Base-by-base conservation (phyloP, 92 coral and sea anemone genomes). In the Umimayanthus kanabou region DNA sequence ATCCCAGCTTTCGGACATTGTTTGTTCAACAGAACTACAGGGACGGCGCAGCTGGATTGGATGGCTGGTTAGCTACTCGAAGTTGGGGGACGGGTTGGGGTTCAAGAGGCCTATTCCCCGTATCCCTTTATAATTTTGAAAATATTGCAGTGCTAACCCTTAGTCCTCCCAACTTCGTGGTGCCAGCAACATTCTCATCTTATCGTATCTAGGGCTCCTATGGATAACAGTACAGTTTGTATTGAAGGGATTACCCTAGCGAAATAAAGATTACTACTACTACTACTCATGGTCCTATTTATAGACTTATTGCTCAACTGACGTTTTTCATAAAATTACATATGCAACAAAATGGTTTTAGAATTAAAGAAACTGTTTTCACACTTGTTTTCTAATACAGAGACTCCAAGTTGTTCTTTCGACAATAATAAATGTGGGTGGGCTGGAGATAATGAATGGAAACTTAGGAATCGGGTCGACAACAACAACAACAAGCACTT, bases 381-480 rank as follows among this genome's bases (percentile, higher is more conserved):
- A 42, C 64, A n/a, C 64, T 77, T 80, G 16, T 29, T 72, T 22
- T 72, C 18, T 33, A 39, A 73, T 39, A 75, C 53, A 88, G 91
- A 18, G 40, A 88, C 40, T 75, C 83, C 88, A 43, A 88, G 88
- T 53, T 90, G 92, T 53, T 82, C 80, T 11, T 90, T 90, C 55
- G 75, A 61, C 53, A 43, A 72, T 18, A 65, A 45, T 16, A 90
- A 67, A 71, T 90, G 92, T 73, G 29, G 81, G 16, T 90, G 92
- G 92, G 76, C 22, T 40, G 90, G 90, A 42, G 75, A 86, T 72
- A 53, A 40, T 20, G 89, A 80, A 15, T 90, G 92, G 92, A 85
- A 69, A 76, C 72, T 90, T 70, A 70, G 76, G 26, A 43, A 43
- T 65, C 53, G 6, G 28, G 37, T n/a, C 2, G 81, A 47, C 81